Base-by-base conservation (phyloP, 2,888 invertebrate genomes). In the Himalopsyche kuldschensis region DNA sequence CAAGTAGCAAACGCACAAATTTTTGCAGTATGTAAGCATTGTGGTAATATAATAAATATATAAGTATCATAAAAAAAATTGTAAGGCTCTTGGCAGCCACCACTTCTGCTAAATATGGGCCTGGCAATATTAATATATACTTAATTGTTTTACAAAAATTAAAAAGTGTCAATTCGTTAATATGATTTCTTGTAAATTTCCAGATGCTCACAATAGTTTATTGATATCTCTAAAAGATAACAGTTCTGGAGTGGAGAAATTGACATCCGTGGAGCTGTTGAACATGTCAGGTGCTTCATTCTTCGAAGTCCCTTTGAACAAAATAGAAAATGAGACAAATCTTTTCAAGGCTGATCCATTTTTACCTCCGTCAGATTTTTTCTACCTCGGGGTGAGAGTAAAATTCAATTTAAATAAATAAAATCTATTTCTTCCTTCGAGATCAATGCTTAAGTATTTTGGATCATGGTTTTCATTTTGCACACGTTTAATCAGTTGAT, bases 281-380 rank as follows among this genome's bases (percentile, higher is more conserved):
- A 87, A 88, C 17, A 86, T 90, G 10, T 87, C 88, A 2, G 91
- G 91, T 0, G 89, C 88, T 77, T 87, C 89, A 0, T 75, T 90
- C 32, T 92, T 90, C 80, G 91, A 92, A 85, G 87, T 92, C 30
- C 90, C 91, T 0, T 87, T 92, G 8, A 88, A 85, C 30, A 86
- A 87, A 81, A 76, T 89, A 0, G 88, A 88, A 15, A 82, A 86
- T 76, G 87, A 87, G 24, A 82, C 84, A 4, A 79, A 85, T 27
- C 84, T 90, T 0, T 95, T 94, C 88, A 88, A 90, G 48, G 92
- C 93, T 0, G 91, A 93, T 1, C 91, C 93, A 0, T 94, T 95
- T 87, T 88, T 93, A 76, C 94, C 95, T 1, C 95, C 95, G 0
- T 90, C 93, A 31, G 92, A 93, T 4, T 92, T 93, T 87, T 95